Evolutionary conservation across 1,140 invertebrate genomes (phyloP).

Genomic region (Eurosta solidaginis): DNA sequence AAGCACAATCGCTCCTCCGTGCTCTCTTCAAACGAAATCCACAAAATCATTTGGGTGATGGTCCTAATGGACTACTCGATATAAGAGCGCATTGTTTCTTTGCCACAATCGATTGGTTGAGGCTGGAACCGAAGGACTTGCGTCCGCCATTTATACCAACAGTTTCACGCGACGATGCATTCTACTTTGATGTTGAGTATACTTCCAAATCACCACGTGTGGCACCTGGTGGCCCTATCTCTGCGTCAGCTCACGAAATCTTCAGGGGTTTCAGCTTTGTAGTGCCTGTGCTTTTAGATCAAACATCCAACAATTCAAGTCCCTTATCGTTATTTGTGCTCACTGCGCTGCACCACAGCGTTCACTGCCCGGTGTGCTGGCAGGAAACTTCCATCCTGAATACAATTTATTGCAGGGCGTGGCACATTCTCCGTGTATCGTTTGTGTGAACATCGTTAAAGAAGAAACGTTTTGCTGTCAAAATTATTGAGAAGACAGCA

Average conservation of each 20-base stretch:
- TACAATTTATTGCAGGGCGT: conserved; percentile 79
- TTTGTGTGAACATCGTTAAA: conserved; percentile 84
- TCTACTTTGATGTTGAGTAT: too few relatives aligned
- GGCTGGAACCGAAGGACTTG: conserved; percentile 79
- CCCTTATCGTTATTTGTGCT: conserved; percentile 19
- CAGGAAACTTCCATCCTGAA: too few relatives aligned
- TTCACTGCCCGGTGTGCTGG: conserved; percentile 59
- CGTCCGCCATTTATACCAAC: conserved; percentile 96
- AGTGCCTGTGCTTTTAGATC: too few relatives aligned
- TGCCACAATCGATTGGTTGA: too few relatives aligned
- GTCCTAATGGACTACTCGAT: conserved; percentile 80
- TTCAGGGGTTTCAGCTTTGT: too few relatives aligned
- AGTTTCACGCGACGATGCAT: conserved; percentile 92
- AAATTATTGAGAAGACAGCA: conserved; percentile 75
- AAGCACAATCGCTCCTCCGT: too few relatives aligned
- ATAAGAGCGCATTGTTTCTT: conserved; percentile 96
- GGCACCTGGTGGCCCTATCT: conserved; percentile 96
- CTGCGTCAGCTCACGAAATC: conserved; percentile 95
- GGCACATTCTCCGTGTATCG: conserved; percentile 88
- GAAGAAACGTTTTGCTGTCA: conserved; percentile 84
- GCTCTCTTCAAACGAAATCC: too few relatives aligned
- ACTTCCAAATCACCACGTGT: conserved; percentile 95
- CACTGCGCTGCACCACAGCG: conserved; percentile 34
- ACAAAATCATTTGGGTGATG: too few relatives aligned
- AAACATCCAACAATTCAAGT: conserved; percentile 48